Evolutionary conservation across 2,888 invertebrate genomes (phyloP).

Genomic region (Pegoplata infirma): DNA sequence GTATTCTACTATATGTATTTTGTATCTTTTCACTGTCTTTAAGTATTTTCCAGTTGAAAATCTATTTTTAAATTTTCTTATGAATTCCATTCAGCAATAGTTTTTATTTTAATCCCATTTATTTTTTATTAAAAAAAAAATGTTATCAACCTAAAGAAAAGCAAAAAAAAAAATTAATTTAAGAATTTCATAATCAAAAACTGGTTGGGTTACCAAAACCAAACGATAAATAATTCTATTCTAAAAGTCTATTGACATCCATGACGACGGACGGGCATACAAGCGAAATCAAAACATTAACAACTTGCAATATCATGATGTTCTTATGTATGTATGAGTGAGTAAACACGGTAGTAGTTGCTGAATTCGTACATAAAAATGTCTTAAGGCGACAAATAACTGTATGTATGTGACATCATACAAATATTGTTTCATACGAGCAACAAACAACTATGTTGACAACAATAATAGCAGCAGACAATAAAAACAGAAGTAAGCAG

Average conservation of each 20-base stretch:
- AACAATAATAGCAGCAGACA: no score
- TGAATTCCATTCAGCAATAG: neutral
- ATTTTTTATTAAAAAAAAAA: neutral
- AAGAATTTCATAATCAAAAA: slow-evolving; percentile 23
- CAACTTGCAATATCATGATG: neutral
- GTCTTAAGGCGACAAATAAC: neutral
- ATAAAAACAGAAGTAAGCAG: no score
- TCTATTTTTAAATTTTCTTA: neutral
- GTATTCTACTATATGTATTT: no score
- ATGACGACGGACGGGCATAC: neutral
- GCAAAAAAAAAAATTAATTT: neutral
- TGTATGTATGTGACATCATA: slow-evolving; percentile 9
- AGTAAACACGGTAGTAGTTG: no score
- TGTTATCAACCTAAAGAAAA: neutral
- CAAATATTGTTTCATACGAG: neutral
- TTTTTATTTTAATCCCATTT: neutral
- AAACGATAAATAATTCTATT: no score
- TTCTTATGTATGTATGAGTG: no score
- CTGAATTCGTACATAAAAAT: neutral
- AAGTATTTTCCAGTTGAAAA: no score
- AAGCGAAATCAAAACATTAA: neutral
- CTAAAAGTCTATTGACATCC: slow-evolving; percentile 22
- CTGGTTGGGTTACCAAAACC: slow-evolving; percentile 10
- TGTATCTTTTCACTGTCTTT: no score
- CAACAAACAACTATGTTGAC: no score